Evolutionary conservation across 2,888 invertebrate genomes (phyloP).

Genomic region (Stenotaenia linearis): DNA sequence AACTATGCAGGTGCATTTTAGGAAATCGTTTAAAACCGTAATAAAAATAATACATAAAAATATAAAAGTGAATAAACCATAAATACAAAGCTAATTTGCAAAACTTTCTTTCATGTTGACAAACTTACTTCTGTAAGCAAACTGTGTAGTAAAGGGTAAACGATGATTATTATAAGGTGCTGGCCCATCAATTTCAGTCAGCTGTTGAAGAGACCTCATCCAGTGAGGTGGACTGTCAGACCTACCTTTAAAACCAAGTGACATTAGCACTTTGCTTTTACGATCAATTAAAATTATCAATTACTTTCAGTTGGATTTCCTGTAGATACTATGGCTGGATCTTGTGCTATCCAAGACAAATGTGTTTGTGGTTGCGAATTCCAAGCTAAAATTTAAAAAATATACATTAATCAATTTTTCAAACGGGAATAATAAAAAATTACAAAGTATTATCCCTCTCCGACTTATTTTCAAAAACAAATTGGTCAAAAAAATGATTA

Average conservation of each 20-base stretch:
- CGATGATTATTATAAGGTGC: conserved; percentile 35
- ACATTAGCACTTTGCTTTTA: background rate
- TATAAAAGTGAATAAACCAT: background rate
- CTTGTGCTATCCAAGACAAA: conserved; percentile 79
- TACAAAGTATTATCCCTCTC: too few species aligned
- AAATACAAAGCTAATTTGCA: background rate
- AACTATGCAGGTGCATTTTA: background rate
- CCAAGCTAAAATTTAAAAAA: conserved; percentile 44
- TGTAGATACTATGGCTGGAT: conserved; percentile 83
- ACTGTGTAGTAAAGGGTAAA: conserved; percentile 32
- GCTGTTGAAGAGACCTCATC: conserved; percentile 50
- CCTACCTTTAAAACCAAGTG: conserved; percentile 39
- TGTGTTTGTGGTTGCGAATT: conserved; percentile 42
- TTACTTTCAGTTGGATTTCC: conserved; percentile 53
- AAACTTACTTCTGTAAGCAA: conserved; percentile 32
- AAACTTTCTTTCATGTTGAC: background rate
- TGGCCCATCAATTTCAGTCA: conserved; percentile 46
- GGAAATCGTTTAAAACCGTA: conserved; percentile 15
- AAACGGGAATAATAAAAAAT: too few species aligned
- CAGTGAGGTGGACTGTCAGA: conserved; percentile 48
- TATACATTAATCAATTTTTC: too few species aligned
- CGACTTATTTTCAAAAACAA: background rate
- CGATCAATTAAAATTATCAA: background rate
- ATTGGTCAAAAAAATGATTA: background rate
- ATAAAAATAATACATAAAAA: background rate